Base-by-base conservation (phyloP, 1,140 invertebrate species). In the Monochamus saltuarius region DNA sequence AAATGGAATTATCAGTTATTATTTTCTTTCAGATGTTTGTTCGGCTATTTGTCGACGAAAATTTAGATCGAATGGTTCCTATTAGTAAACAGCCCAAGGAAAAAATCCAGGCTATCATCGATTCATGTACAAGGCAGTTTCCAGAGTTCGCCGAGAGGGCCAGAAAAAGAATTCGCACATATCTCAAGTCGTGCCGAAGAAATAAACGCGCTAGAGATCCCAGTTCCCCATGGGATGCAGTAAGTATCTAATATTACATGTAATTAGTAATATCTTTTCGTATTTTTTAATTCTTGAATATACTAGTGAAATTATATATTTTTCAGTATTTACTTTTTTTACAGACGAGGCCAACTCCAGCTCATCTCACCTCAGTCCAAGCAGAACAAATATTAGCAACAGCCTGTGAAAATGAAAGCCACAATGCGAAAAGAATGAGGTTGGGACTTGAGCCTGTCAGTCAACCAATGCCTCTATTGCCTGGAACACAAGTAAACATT, bases 11-110 rank as follows among this genome's bases (percentile, higher is more conserved):
- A n/a, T n/a, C n/a, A n/a, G n/a, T n/a, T n/a, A n/a, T n/a, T n/a
- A n/a, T 29, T 58, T 49, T 55, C 52, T 82, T 82, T 40, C 84
- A 98, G 94, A 97, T 98, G 95, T 97, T 98, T 79, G 94, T 97
- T 36, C 87, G 95, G 34, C 82, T 97, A 52, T 98, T 98, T 78
- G 95, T 97, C 40, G 95, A 98, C 77, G 95, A 98, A 81, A 97
- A 97, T 77, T 80, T 97, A 66, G 95, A 98, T 74, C 85, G 95
- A 71, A 95, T 95, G 80, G 93, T 97, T 60, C 95, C 95, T 50
- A 98, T 97, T 72, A 97, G 94, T 29, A 96, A 97, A 75, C 95
- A 98, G 78, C 95, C 95, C 4, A 97, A 97, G 77, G 95, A 97
- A 75, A 98, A 97, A 82, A 95, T 98, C 63, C 94, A 97, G 75